Conservation (phyloP, 2,888 invertebrate species). For the Cephus pulcher region DNA sequence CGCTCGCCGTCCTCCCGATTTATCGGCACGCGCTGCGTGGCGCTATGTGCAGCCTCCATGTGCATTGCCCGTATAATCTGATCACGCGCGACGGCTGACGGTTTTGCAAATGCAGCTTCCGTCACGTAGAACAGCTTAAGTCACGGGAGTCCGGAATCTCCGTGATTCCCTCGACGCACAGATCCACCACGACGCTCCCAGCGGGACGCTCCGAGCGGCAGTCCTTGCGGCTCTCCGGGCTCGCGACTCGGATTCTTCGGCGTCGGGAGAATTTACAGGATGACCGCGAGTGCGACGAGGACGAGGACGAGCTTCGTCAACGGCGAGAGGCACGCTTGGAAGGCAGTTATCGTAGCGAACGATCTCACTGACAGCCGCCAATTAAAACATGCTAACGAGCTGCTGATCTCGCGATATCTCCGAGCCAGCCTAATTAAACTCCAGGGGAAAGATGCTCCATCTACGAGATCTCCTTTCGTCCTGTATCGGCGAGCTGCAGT, state of each 20-base stretch:
- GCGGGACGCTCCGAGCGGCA: conserved; percentile 3
- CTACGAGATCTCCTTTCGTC: conserved; percentile 46
- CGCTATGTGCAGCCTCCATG: too few species aligned
- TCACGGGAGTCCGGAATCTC: conserved; percentile 10
- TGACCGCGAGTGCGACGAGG: too few species aligned
- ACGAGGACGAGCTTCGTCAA: too few species aligned
- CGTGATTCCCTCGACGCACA: background rate
- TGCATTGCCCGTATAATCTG: conserved; percentile 42
- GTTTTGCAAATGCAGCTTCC: conserved; percentile 54
- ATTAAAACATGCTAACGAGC: conserved; percentile 67
- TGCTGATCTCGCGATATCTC: conserved; percentile 64
- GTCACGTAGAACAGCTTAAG: conserved; percentile 59
- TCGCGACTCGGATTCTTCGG: too few species aligned
- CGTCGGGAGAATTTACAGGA: too few species aligned
- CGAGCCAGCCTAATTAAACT: conserved; percentile 61
- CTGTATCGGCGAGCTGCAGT: too few species aligned
- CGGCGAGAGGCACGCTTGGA: conserved; percentile 7
- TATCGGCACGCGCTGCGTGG: too few species aligned
- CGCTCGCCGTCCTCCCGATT: too few species aligned
- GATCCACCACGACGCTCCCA: conserved; percentile 25
- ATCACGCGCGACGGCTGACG: conserved; percentile 55
- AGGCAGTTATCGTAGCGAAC: conserved; percentile 53
- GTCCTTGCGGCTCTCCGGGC: background rate
- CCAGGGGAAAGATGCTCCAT: conserved; percentile 46
- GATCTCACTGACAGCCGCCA: conserved; percentile 64